Evolutionary conservation across 2,888 invertebrate genomes (phyloP).

Genomic region (Athalia rosae): DNA sequence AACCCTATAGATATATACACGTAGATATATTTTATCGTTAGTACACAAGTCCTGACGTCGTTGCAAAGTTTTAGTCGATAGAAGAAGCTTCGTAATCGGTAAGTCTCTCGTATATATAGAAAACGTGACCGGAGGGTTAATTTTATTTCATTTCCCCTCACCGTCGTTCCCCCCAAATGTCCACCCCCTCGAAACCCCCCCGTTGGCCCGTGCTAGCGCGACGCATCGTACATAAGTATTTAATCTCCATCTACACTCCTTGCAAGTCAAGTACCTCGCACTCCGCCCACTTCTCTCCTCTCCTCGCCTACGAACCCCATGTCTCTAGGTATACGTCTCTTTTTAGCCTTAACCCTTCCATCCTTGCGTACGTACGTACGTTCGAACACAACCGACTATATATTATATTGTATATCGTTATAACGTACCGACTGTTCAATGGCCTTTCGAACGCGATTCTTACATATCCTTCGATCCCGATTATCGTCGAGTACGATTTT

Average conservation of each 20-base stretch:
- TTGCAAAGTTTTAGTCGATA: constrained; percentile 24
- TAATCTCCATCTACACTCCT: constrained; percentile 48
- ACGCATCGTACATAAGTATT: constrained; percentile 59
- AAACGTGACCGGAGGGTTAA: constrained; percentile 46
- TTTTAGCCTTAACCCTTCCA: not conserved
- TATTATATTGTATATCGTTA: too few species aligned
- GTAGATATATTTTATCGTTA: not conserved
- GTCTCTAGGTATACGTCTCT: not conserved
- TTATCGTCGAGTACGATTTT: not conserved
- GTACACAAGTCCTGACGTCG: constrained; percentile 26
- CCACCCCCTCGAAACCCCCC: constrained; percentile 43
- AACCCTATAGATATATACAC: not conserved
- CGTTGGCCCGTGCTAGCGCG: constrained; percentile 57
- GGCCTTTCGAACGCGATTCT: constrained; percentile 37
- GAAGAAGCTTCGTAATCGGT: constrained; percentile 19
- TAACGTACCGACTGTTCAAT: constrained; percentile 23
- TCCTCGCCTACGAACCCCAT: not conserved
- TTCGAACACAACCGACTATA: too few species aligned
- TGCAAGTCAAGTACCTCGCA: constrained; percentile 41
- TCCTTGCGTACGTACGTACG: not conserved
- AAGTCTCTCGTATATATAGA: constrained; percentile 30
- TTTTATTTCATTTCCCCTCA: constrained; percentile 6
- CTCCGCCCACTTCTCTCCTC: not conserved
- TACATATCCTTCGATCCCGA: not conserved
- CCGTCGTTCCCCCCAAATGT: not conserved